Evolutionary conservation across 2,888 invertebrate genomes (phyloP), one percentile per base, ranked within the genome.

Genomic region (Drosophila tripunctata): DNA sequence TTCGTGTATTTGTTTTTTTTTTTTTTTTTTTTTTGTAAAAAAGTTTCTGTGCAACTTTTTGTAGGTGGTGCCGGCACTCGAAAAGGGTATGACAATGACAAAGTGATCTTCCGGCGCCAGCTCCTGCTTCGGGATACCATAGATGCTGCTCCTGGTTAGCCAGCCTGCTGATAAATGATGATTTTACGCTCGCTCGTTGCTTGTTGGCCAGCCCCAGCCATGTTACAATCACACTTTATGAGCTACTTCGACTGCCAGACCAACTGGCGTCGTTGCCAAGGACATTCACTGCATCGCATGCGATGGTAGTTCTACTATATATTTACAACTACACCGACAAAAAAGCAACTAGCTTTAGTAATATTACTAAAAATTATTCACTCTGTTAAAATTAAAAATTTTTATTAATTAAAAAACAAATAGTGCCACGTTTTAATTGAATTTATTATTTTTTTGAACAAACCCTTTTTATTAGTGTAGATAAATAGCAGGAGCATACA

Each of bases 101-200:
- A 89, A 88, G 81, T 89, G 83, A 89, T 88, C 81, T 85, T 87
- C 76, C 76, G 88, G 87, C 88, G 85, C 85, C 87, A 80, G 61
- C 44, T 21, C 33, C 41, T 19, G 54, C 50, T 61, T 38, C 31
- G 17, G 61, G 62, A 38, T 24, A 15, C 22, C 50, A 14, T 15
- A 40, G 50, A 36, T 60, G 45, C 63, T 54, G 31, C 52, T 65
- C 17, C 38, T 69, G 36, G 31, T 45, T 61, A n/a, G 43, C 43
- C 54, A 52, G 52, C 55, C 50, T 67, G 67, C 72, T 80, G 75
- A 87, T 75, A 79, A 87, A 85, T 81, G 71, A 77, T 75, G 73
- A 83, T 74, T 86, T 78, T 78, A 69, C 75, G 64, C 82, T 75
- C 67, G 48, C 63, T 70, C 60, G 65, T 66, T 55, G 54, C 54